Evolutionary conservation across 2,888 invertebrate species (phyloP).

Genomic region (Trichacis sp.): DNA sequence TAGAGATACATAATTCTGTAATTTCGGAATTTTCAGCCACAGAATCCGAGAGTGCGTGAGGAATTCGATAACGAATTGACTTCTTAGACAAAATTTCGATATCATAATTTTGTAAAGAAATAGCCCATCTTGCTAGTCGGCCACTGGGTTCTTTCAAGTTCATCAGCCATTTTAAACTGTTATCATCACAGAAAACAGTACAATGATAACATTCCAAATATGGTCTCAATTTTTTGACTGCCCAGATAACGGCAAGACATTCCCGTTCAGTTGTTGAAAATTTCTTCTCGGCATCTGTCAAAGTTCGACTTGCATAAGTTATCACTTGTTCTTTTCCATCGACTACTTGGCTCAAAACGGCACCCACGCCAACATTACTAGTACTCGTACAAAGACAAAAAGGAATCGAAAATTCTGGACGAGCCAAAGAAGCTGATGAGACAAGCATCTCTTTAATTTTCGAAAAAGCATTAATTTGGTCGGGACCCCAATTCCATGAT

Average conservation of each 20-base stretch:
- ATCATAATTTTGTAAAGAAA: conserved; percentile 35
- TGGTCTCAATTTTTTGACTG: conserved; percentile 13
- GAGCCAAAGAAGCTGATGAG: conserved; percentile 28
- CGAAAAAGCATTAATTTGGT: conserved; percentile 42
- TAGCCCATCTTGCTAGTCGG: conserved; percentile 45
- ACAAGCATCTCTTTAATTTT: conserved; percentile 24
- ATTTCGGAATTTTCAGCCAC: not conserved
- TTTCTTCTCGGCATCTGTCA: conserved; percentile 23
- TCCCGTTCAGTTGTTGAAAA: conserved; percentile 38
- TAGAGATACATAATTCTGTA: not conserved
- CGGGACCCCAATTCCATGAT: conserved; percentile 32
- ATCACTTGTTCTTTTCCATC: conserved; percentile 40
- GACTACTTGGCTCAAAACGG: conserved; percentile 40
- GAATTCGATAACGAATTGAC: conserved; percentile 25
- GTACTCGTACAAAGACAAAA: conserved; percentile 38
- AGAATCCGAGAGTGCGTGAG: conserved; percentile 30
- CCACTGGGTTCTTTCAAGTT: conserved; percentile 26
- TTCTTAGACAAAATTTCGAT: conserved; percentile 21
- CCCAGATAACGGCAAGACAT: conserved; percentile 38
- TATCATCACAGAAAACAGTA: conserved; percentile 45
- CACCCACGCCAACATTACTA: conserved; percentile 23
- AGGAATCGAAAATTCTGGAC: conserved; percentile 41
- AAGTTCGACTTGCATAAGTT: conserved; percentile 33
- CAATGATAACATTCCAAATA: conserved; percentile 34
- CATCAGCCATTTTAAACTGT: conserved; percentile 25